phyloP scores from a whole-genome alignment of 2,113 vertebrate species.

The Hyperopisus bebe region DNA sequence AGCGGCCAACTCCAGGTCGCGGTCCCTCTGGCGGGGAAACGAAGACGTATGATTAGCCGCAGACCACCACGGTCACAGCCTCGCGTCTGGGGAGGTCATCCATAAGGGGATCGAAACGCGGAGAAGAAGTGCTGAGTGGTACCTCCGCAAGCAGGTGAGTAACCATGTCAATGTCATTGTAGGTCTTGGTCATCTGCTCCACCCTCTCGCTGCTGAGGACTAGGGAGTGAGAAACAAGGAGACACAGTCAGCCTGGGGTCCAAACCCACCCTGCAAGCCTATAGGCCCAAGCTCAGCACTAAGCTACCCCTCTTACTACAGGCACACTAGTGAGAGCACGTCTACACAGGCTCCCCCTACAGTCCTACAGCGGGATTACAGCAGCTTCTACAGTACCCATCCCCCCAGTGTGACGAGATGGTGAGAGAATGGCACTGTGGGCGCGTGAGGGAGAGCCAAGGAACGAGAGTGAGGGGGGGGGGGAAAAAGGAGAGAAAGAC shows the following conservation, averaged over 20 bases:
- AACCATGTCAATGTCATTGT: slow-evolving; percentile 85
- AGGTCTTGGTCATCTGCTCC: slow-evolving; percentile 84
- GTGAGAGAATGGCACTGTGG: background rate
- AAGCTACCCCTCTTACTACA: background rate
- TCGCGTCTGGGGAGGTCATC: background rate
- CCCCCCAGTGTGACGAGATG: no score
- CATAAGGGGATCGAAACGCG: background rate
- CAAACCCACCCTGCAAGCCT: background rate
- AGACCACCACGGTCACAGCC: background rate
- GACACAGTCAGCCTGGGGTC: background rate
- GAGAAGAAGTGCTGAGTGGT: background rate
- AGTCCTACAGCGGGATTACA: background rate
- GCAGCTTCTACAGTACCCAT: background rate
- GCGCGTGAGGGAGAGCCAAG: background rate
- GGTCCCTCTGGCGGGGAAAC: slow-evolving; percentile 70
- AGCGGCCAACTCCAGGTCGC: slow-evolving; percentile 90
- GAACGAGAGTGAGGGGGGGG: background rate
- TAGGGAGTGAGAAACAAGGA: slow-evolving; percentile 40
- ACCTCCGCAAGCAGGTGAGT: slow-evolving; percentile 89
- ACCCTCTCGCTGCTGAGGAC: slow-evolving; percentile 76
- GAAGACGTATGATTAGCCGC: slow-evolving; percentile 10
- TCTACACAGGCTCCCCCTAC: background rate
- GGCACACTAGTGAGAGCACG: background rate
- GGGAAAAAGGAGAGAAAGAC: background rate
- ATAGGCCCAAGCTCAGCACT: slow-evolving; percentile 7